These are phyloP conservation scores for Gymnothorax reevesii DNA, from an alignment of 2,797 vertebrate species.

Conservation along the genomic window DNA sequence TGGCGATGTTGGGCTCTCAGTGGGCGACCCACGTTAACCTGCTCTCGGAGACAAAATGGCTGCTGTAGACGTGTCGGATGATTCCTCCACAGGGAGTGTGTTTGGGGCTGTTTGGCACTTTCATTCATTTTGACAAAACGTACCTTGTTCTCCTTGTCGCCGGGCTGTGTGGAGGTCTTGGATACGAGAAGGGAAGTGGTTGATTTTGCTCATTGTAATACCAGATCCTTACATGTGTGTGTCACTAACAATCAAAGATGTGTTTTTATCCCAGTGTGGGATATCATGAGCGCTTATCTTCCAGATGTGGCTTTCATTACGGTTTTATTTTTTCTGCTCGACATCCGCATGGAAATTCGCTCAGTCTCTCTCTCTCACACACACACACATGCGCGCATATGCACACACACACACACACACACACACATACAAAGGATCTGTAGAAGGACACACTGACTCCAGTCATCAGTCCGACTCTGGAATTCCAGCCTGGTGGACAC, in stretches of 20 bases:
- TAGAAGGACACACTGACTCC: slow-evolving; percentile 53
- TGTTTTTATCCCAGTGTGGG: neutral
- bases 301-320: slow-evolving; percentile 34
- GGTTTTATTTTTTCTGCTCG: slow-evolving; percentile 51
- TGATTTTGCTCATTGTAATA: neutral
- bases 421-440: slow-evolving; percentile 37
- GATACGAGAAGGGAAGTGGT: neutral
- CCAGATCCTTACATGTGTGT: neutral
- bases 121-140: neutral
- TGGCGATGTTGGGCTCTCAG: neutral
- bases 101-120: neutral
- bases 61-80: neutral
- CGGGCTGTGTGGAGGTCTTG: neutral
- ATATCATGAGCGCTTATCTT: neutral
- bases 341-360: slow-evolving; percentile 49
- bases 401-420: slow-evolving; percentile 12
- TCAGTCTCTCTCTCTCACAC: slow-evolving; percentile 40
- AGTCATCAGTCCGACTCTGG: slow-evolving; percentile 67
- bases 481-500: slow-evolving; percentile 57
- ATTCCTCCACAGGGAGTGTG: neutral
- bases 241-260: no score
- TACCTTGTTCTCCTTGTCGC: neutral
- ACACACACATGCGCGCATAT: slow-evolving; percentile 37
- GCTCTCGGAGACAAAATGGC: neutral
- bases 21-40: neutral